Conservation (phyloP, 2,888 invertebrate species). For the Lasioglossum calceatum region DNA sequence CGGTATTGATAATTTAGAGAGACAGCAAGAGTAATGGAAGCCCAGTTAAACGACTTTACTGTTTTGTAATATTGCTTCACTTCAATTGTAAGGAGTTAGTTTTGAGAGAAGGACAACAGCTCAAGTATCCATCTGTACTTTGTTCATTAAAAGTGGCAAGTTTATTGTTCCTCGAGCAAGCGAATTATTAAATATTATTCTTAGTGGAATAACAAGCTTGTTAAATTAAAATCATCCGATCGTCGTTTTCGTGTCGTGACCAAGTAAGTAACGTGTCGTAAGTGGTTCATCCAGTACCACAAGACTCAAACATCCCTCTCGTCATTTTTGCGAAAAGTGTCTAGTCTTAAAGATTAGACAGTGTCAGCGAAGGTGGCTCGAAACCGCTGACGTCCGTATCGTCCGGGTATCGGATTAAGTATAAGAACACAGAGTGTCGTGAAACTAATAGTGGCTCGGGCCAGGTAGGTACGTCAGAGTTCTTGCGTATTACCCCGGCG, state of each 20-base stretch:
- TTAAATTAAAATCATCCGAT: neutral
- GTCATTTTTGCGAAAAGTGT: neutral
- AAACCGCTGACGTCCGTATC: neutral
- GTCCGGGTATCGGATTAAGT: conserved; percentile 29
- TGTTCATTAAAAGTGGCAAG: neutral
- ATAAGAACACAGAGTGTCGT: conserved; percentile 8
- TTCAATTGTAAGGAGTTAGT: neutral
- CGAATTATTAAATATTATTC: neutral
- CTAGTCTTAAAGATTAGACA: neutral
- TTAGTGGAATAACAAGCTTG: neutral
- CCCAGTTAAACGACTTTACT: neutral
- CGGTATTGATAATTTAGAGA: neutral
- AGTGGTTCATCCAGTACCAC: neutral
- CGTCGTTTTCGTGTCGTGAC: neutral
- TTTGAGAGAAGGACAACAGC: neutral
- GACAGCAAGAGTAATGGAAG: neutral
- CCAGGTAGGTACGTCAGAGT: conserved; percentile 31
- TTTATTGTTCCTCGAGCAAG: neutral
- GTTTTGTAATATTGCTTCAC: neutral
- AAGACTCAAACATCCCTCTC: neutral
- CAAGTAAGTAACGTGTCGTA: neutral
- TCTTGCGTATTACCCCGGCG: conserved; percentile 45
- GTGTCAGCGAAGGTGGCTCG: neutral
- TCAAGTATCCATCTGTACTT: neutral
- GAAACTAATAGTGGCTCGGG: conserved; percentile 49